Evolutionary conservation across 2,888 invertebrate genomes (phyloP).

Genomic region (Diogma glabrata): DNA sequence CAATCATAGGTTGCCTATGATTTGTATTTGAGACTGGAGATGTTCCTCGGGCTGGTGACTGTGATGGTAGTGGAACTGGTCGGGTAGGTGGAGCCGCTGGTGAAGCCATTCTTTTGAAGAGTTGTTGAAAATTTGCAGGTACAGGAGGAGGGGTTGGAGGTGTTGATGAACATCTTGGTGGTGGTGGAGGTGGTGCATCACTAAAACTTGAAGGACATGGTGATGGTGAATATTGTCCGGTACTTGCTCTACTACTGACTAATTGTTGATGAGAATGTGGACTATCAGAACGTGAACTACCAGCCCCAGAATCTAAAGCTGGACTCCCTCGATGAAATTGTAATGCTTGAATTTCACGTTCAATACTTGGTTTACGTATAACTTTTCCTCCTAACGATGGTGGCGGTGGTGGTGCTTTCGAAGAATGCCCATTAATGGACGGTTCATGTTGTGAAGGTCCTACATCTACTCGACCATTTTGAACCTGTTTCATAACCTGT

Average conservation of each 20-base stretch:
- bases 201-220: slow-evolving; percentile 42
- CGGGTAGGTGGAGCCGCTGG: slow-evolving; percentile 58
- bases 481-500: neutral
- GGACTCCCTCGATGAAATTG: slow-evolving; percentile 65
- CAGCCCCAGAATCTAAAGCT: slow-evolving; percentile 76
- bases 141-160: slow-evolving; percentile 52
- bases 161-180: slow-evolving; percentile 61
- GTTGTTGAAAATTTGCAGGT: slow-evolving; percentile 54
- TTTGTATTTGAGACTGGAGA: slow-evolving; percentile 50
- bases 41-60: slow-evolving; percentile 54
- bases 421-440: slow-evolving; percentile 33
- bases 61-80: slow-evolving; percentile 39
- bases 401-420: slow-evolving; percentile 32
- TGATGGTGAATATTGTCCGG: slow-evolving; percentile 41
- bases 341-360: slow-evolving; percentile 54
- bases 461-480: slow-evolving; percentile 1
- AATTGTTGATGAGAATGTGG: slow-evolving; percentile 63
- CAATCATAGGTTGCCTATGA: slow-evolving; percentile 49
- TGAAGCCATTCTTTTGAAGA: slow-evolving; percentile 66
- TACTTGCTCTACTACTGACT: slow-evolving; percentile 36
- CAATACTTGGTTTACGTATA: slow-evolving; percentile 78
- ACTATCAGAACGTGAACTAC: slow-evolving; percentile 81
- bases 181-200: slow-evolving; percentile 59
- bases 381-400: slow-evolving; percentile 57
- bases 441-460: slow-evolving; percentile 14